Percentiles rank a stretch among this genome's conserved stretches.
These are phyloP conservation scores for Sitobion miscanthi DNA, from an alignment of 1,140 invertebrate species.

Conservation along the genomic window DNA sequence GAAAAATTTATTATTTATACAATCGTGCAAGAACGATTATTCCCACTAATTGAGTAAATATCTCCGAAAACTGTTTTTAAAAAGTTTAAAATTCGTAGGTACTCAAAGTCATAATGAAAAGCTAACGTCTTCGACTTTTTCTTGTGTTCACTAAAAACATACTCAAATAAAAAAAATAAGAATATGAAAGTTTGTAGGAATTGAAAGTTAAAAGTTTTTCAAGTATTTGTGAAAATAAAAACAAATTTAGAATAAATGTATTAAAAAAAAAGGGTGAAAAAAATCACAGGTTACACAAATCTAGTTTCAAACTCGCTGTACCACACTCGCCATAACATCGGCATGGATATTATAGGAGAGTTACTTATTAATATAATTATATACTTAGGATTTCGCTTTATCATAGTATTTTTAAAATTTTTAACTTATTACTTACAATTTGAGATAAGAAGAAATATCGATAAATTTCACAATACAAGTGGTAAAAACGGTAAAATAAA, in stretches of 20 bases:
- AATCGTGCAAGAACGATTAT: background rate
- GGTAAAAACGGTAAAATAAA: no score
- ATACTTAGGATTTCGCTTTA: background rate
- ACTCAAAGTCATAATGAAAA: background rate
- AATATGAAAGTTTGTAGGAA: background rate
- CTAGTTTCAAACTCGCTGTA: background rate
- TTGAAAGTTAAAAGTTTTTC: background rate
- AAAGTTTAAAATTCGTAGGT: background rate
- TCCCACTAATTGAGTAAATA: background rate
- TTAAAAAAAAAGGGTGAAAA: background rate
- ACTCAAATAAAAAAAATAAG: background rate
- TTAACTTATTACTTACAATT: no score
- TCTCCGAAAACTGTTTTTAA: background rate
- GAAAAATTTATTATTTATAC: background rate
- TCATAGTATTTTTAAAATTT: background rate
- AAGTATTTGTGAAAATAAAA: background rate
- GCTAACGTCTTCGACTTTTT: background rate
- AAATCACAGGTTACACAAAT: background rate
- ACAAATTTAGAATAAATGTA: background rate
- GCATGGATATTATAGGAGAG: background rate
- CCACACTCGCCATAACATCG: background rate
- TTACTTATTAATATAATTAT: background rate
- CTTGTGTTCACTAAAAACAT: background rate
- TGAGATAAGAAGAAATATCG: no score
- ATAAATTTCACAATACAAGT: no score